A percentile compares a stretch with the other conserved stretches of the same genome.
Evolutionary conservation across 2,113 vertebrate species (phyloP).

Genomic region (Lepus timidus): DNA sequence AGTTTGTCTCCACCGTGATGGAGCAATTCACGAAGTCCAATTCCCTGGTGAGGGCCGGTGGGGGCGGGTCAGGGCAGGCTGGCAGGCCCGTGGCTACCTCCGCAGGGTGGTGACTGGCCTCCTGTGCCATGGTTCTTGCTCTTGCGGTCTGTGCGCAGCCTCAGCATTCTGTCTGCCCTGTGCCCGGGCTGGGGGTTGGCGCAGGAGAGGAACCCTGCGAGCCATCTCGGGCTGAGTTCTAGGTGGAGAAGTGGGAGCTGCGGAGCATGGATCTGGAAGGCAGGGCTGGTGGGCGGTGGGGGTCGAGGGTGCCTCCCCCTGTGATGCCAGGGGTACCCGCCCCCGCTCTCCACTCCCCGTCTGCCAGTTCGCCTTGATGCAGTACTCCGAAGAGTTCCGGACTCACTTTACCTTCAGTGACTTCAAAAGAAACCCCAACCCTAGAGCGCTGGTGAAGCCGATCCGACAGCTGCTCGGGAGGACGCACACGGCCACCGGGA

Average conservation of each 20-base stretch:
- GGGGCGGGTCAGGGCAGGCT: background rate
- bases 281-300: background rate
- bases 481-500: constrained; percentile 80
- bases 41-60: constrained; percentile 80
- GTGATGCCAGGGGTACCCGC: background rate
- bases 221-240: background rate
- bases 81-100: background rate
- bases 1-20: constrained; percentile 85
- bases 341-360: too few relatives aligned
- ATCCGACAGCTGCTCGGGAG: rapidly evolving
- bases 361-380: constrained; percentile 84
- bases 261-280: background rate
- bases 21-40: constrained; percentile 75
- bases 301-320: background rate
- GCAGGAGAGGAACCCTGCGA: background rate
- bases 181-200: too few relatives aligned
- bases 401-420: constrained; percentile 78
- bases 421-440: background rate
- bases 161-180: background rate
- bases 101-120: too few relatives aligned
- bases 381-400: constrained; percentile 47
- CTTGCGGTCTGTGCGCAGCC: background rate
- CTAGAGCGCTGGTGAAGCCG: rapidly evolving
- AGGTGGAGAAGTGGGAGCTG: background rate
- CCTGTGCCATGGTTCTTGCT: background rate